phyloP scores from a whole-genome alignment of 2,888 invertebrate species.

The Polydrusus tereticollis region DNA sequence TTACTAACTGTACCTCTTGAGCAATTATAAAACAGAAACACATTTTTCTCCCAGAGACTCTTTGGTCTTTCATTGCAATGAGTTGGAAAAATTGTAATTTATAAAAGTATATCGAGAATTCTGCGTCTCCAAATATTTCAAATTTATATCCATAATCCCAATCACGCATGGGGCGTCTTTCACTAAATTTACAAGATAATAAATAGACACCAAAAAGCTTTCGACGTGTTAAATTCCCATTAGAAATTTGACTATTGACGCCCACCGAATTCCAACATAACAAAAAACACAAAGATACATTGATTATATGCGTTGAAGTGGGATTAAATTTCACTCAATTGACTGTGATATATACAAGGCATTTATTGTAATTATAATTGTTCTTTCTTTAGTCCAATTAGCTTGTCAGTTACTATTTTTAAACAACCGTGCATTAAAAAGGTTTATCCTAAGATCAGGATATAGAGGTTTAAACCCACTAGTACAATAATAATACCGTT shows the following conservation, averaged over 20 bases:
- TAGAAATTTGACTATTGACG: slow-evolving; percentile 57
- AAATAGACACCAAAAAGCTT: slow-evolving; percentile 27
- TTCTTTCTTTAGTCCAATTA: slow-evolving; percentile 43
- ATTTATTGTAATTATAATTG: slow-evolving; percentile 54
- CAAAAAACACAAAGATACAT: slow-evolving; percentile 58
- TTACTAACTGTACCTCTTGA: too few species aligned
- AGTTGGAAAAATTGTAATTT: too few species aligned
- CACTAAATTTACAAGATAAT: slow-evolving; percentile 35
- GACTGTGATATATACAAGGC: slow-evolving; percentile 55
- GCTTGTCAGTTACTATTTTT: slow-evolving; percentile 37
- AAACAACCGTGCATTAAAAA: background rate
- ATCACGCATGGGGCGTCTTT: slow-evolving; percentile 24
- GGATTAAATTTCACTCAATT: slow-evolving; percentile 49
- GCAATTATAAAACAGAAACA: too few species aligned
- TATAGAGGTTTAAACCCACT: too few species aligned
- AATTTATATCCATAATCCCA: background rate
- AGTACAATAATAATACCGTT: too few species aligned
- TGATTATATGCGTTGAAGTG: slow-evolving; percentile 53
- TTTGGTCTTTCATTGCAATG: too few species aligned
- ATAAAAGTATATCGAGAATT: too few species aligned
- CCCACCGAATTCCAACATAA: slow-evolving; percentile 56
- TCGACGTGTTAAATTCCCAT: slow-evolving; percentile 43
- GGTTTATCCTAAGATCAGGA: too few species aligned
- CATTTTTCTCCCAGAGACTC: too few species aligned
- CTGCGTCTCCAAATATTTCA: background rate